Conservation (phyloP, 2,888 invertebrate species). For the Leuctra nigra region DNA sequence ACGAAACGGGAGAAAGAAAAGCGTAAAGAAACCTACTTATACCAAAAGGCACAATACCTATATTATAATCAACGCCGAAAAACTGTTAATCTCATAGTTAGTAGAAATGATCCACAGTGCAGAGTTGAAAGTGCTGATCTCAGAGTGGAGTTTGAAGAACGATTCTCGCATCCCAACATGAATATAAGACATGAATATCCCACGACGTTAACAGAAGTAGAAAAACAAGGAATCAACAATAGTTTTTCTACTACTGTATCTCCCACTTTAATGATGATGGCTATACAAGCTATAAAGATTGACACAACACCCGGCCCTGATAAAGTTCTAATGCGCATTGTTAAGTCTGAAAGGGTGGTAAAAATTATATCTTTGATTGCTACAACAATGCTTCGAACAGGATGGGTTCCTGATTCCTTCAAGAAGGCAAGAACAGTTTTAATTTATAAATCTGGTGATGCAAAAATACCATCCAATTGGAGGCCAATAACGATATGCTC, state of each 20-base stretch:
- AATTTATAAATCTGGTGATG: not conserved
- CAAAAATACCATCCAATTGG: not conserved
- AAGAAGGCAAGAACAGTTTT: not conserved
- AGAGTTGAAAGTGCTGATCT: not conserved
- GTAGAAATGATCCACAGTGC: not conserved
- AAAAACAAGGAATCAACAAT: not conserved
- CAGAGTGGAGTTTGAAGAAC: not conserved
- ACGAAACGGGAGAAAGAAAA: not conserved
- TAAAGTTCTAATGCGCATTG: not conserved
- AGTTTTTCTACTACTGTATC: not conserved
- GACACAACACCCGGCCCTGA: not conserved
- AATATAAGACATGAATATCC: not conserved
- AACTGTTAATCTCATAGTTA: not conserved
- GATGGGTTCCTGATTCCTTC: not conserved
- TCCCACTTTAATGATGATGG: not conserved
- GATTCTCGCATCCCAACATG: not conserved
- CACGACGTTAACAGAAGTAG: not conserved
- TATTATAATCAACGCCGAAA: not conserved
- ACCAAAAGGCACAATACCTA: not conserved
- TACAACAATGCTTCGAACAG: not conserved
- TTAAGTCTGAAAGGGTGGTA: not conserved
- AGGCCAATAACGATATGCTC: not conserved
- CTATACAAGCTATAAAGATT: not conserved
- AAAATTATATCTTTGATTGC: not conserved
- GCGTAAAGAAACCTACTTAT: not conserved